Conservation (phyloP, 2,113 vertebrate genomes). For the Glaucidium brasilianum region DNA sequence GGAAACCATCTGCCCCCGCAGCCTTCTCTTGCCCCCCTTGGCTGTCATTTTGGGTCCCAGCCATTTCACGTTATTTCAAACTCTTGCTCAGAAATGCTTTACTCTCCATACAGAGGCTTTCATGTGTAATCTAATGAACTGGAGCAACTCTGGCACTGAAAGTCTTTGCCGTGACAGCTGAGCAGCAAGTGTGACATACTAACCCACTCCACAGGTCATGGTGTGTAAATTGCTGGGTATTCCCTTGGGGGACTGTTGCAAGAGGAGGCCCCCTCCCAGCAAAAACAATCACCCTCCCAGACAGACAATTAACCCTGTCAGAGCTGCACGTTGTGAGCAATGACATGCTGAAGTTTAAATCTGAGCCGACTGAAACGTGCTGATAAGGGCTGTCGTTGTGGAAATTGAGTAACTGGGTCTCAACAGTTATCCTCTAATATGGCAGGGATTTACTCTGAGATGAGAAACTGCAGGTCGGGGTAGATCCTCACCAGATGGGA, state of each 20-base stretch:
- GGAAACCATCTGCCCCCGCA: conserved; percentile 5
- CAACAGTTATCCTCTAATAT: background rate
- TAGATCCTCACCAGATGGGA: background rate
- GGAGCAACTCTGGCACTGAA: conserved; percentile 4
- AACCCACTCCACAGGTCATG: background rate
- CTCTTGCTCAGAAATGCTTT: conserved; percentile 66
- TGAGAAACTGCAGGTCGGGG: background rate
- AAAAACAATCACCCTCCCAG: background rate
- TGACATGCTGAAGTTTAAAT: background rate
- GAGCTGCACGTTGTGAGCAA: background rate
- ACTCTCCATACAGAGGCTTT: conserved; percentile 46
- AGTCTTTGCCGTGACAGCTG: conserved; percentile 48
- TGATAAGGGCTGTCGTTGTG: background rate
- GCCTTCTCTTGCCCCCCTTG: background rate
- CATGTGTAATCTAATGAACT: conserved; percentile 69
- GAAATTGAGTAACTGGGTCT: background rate
- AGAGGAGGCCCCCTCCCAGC: background rate
- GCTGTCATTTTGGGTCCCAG: conserved; percentile 36
- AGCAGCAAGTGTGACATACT: conserved; percentile 60
- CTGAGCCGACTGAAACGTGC: fast-evolving
- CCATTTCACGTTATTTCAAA: conserved; percentile 60
- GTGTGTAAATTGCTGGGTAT: background rate
- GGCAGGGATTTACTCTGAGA: background rate
- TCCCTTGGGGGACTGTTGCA: background rate
- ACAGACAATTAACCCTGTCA: background rate